These are phyloP conservation scores for Tinamus major DNA, from an alignment of 2,797 vertebrate genomes.

Conservation along the genomic window DNA sequence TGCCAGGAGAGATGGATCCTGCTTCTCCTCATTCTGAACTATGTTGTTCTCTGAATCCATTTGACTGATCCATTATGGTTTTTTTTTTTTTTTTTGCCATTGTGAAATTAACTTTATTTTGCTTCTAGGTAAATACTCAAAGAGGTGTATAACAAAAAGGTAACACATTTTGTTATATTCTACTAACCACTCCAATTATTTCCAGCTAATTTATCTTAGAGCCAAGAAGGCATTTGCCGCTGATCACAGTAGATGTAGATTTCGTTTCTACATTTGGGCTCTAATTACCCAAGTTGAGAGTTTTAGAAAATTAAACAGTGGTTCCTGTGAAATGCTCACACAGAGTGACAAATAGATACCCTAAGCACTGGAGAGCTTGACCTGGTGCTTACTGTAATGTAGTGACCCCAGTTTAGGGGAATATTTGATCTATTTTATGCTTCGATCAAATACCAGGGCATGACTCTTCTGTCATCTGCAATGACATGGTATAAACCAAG, in stretches of 20 bases:
- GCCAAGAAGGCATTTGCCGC: neutral
- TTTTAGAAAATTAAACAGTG: neutral
- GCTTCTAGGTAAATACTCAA: slow-evolving; percentile 72
- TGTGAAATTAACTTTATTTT: slow-evolving; percentile 61
- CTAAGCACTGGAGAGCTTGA: neutral
- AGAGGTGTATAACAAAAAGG: slow-evolving; percentile 66
- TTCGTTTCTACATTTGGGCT: neutral
- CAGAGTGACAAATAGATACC: neutral
- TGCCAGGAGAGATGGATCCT: too few species aligned
- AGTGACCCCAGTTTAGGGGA: neutral
- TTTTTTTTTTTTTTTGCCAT: neutral
- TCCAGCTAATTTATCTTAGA: slow-evolving; percentile 16
- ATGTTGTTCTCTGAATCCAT: neutral
- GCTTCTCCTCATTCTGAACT: too few species aligned
- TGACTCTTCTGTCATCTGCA: neutral
- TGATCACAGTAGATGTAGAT: neutral
- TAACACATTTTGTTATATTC: slow-evolving; percentile 68
- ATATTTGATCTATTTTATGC: neutral
- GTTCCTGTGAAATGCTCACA: neutral
- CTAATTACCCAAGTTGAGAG: neutral
- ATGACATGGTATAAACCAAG: neutral
- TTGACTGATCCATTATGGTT: neutral
- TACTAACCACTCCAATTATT: neutral
- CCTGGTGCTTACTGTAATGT: neutral
- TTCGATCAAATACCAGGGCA: neutral